These are phyloP conservation scores for Malthinus seriepunctatus DNA, from an alignment of 2,888 invertebrate species.

Conservation along the genomic window DNA sequence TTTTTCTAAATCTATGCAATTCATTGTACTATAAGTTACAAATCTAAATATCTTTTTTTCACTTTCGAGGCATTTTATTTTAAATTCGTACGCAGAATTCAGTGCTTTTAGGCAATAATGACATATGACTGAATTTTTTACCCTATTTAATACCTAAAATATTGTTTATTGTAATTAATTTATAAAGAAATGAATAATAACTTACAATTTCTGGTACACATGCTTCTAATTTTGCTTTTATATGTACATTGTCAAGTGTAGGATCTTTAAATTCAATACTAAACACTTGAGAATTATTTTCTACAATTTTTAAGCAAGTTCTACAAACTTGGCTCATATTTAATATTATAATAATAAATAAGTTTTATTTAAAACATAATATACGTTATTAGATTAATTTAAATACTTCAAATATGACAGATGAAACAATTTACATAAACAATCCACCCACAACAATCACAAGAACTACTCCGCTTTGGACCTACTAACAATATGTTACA, in stretches of 20 bases:
- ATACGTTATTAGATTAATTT: constrained; percentile 5
- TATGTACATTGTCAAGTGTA: constrained; percentile 4
- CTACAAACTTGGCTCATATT: constrained; percentile 16
- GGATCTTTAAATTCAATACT: constrained; percentile 12
- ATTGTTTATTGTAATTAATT: not conserved
- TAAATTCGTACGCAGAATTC: constrained; percentile 12
- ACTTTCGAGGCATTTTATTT: constrained; percentile 8
- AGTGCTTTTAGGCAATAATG: constrained; percentile 3
- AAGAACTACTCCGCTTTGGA: no score
- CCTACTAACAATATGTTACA: not conserved
- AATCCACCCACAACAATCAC: constrained; percentile 3
- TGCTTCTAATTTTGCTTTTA: constrained; percentile 12
- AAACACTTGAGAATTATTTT: constrained; percentile 10
- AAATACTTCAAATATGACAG: constrained; percentile 7
- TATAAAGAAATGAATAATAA: not conserved
- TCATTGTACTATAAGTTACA: constrained; percentile 1
- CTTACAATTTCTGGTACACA: constrained; percentile 19
- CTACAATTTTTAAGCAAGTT: constrained; percentile 12
- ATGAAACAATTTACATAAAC: constrained; percentile 5
- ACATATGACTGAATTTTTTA: constrained; percentile 9
- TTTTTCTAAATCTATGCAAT: constrained; percentile 1
- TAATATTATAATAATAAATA: not conserved
- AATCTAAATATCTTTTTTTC: constrained; percentile 4
- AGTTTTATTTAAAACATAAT: not conserved
- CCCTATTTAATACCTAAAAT: constrained; percentile 10